Percentiles rank a stretch among this genome's conserved stretches.
Conservation (phyloP, 2,113 vertebrate species). For the Dasyurus viverrinus region DNA sequence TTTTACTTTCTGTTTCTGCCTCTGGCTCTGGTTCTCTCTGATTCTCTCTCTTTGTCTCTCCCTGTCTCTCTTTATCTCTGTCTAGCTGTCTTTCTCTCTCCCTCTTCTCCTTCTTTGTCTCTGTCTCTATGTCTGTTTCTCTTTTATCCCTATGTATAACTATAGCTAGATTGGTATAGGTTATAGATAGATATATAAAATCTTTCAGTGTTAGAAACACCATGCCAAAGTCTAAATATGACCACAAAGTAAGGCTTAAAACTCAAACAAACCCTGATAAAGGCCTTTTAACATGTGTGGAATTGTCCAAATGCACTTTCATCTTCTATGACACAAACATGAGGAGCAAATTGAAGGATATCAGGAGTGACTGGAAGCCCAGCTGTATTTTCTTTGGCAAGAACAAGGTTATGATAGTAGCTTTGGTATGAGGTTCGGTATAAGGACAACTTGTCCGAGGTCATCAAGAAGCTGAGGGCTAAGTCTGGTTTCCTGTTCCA, state of each 20-base stretch:
- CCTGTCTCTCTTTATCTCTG: no score
- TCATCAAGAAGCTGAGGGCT: slow-evolving; percentile 90
- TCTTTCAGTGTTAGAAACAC: background rate
- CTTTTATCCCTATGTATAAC: no score
- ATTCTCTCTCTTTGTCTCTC: no score
- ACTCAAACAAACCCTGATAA: slow-evolving; percentile 91
- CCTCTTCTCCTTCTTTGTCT: no score
- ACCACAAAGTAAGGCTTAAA: slow-evolving; percentile 92
- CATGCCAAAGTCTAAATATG: background rate
- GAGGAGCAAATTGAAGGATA: slow-evolving; percentile 95
- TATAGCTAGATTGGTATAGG: no score
- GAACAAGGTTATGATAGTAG: slow-evolving; percentile 98
- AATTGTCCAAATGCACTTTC: slow-evolving; percentile 94
- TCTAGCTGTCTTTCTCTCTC: no score
- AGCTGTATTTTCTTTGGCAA: slow-evolving; percentile 99
- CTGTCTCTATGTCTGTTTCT: no score
- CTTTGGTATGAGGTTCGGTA: slow-evolving; percentile 93
- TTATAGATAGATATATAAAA: background rate
- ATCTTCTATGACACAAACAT: slow-evolving; percentile 95
- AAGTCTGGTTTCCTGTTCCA: slow-evolving; percentile 96
- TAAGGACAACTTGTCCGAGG: slow-evolving; percentile 95
- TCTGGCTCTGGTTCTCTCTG: no score
- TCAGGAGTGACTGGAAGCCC: slow-evolving; percentile 97
- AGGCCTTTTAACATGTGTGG: slow-evolving; percentile 96
- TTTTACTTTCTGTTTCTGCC: no score